Evolutionary conservation across 2,797 vertebrate genomes (phyloP), one percentile per base, ranked within the genome.

Genomic region (Danio choprae): DNA sequence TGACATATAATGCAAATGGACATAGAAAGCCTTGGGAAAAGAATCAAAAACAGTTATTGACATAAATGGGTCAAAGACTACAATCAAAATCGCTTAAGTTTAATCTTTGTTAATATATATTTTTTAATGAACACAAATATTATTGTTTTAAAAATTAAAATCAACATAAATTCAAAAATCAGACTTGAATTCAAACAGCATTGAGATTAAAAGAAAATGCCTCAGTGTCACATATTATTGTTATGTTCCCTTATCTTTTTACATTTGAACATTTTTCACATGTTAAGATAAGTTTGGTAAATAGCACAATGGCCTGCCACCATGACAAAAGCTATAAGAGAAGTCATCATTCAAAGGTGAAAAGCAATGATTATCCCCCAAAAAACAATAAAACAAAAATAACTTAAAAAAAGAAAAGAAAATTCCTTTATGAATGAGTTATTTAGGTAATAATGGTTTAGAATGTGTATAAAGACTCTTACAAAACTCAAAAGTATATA

Each of bases 51-150:
- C 7, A 41, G 11, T 55, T 55, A 18, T 20, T 22, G 40, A 43
- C 0, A n/a, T 53, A 40, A 41, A 44, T 18, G n/a, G 7, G 9
- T 59, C 18, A 53, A 73, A 82, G 67, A n/a, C 41, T 55, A 20
- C 56, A 70, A 75, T 74, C 9, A 74, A 69, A 46, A 70, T 8
- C 3, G 76, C 11, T 29, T 29, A 29, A 29, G 29, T 29, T 29
- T 29, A 29, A 29, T 29, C 29, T 29, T 29, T 1, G 29, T 29
- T 1, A 29, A 29, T 29, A 29, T 29, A 29, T 77, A 84, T 81
- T 87, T 50, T 81, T 87, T 50, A 74, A 78, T 16, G 46, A 78
- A 51, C 59, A 72, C 41, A 63, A 10, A 63, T 79, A 77, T 41
- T 85, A 71, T 58, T 67, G 59, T 82, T 77, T 62, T 40, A 18